Evolutionary conservation across 2,113 vertebrate genomes (phyloP), one percentile per base, ranked within the genome.

Genomic region (Amphiprion percula): DNA sequence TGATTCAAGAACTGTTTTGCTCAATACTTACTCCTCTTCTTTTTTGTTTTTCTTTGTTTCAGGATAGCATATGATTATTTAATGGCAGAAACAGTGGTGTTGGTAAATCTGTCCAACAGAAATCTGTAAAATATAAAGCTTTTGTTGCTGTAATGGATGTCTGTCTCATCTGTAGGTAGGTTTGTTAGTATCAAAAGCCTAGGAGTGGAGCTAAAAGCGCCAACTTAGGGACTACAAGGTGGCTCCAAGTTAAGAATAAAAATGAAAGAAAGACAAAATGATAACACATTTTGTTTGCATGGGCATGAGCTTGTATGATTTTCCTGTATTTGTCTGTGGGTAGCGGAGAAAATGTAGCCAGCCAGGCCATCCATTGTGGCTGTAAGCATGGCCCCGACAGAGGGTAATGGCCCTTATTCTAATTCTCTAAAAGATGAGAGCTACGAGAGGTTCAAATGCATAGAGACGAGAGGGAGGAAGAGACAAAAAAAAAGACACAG

Each of bases 371-470:
- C 72, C 14, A 64, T 87, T 74, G 71, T 68, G 68, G 70, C 39
- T 39, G 30, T 54, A 79, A 74, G 80, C 73, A 69, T 12, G 59
- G 83, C 73, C 83, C 67, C 15, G 21, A 54, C 68, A 65, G 80
- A 87, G 79, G 82, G 74, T 90, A 86, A 89, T 90, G 85, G 74
- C 77, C 83, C 87, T 77, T 84, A 76, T 85, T 87, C 61, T 85
- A 89, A 88, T 81, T 85, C 81, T 77, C 54, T 82, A 68, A 83
- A 87, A 87, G 83, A 89, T 80, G 80, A 84, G 64, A 72, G 59
- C 63, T 56, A 75, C 47, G 54, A 80, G 74, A 85, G 77, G 74
- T 82, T 83, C 62, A 75, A 64, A 87, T 47, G 64, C 67, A 77
- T 49, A 53, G 60, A 65, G 79, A 74, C 44, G 59, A 81, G 58